Base-by-base conservation (phyloP, 2,113 vertebrate genomes). In the Eclectus roratus region DNA sequence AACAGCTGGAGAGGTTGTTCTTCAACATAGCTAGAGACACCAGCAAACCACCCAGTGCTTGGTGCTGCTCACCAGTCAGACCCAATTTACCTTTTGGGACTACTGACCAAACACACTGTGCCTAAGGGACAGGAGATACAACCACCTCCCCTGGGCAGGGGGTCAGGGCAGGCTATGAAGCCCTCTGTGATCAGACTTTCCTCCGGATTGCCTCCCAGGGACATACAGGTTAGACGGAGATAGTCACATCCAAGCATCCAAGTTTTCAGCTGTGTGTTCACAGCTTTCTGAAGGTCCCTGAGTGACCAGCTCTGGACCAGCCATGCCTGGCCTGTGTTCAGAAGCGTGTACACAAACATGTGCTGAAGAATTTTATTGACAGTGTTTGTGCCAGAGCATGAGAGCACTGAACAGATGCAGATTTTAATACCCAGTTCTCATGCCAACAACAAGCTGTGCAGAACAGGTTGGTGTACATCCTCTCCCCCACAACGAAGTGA, bases 381-480 rank as follows among this genome's bases (percentile, higher is more conserved):
- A 46, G 29, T 27, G 69, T 50, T 89, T 80, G 43, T 92, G 93
- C 55, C 83, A 86, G 61, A 70, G 91, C 77, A 47, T 1, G 60
- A 91, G 80, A 14, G 4, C 2, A 4, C 84, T 47, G 83, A 95
- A 53, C 95, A 94, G 94, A 93, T 91, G 91, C 60, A 86, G 92
- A 43, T 71, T 88, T 95, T 85, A 73, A 92, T 80, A 7, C 71
- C 86, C 80, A 47, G 64, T 23, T 93, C 88, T 91, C 80, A 5
- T 6, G 89, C 85, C 88, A 95, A 63, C 68, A 44, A 17, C 19
- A 58, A 85, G 60, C 23, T 92, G 80, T 50, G 88, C 66, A 84
- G 85, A 95, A 46, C 85, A 91, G 91, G 95, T 13, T 94, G 96
- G 85, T 83, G n/a, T 77, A 37, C 69, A 84, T 70, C 68, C 91